Base-by-base conservation (phyloP, 2,888 invertebrate species). In the Meganola albula region DNA sequence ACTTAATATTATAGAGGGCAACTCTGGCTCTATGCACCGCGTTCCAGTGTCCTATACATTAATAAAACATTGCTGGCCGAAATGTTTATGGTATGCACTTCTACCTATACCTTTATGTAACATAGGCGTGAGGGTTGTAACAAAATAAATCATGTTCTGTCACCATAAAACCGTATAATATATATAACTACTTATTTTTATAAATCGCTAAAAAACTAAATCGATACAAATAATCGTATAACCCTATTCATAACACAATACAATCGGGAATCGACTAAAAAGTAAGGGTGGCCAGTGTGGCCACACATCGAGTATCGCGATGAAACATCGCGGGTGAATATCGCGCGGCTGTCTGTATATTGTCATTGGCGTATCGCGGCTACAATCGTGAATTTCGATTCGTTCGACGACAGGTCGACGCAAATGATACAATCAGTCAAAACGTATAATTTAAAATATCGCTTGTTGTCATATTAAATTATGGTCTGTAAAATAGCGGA, bases 241-340 rank as follows among this genome's bases (percentile, higher is more conserved):
- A 25, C 51, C 51, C 51, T 53, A 53, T 41, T 29, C 50, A 48
- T 83, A 79, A 79, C 69, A 79, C 82, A 84, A 83, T 84, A 78
- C 79, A 82, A 83, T 82, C 77, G 64, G 58, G 52, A 72, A 82
- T 80, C 80, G 74, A 69, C 67, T 66, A 76, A 79, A 66, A 69
- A 63, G 74, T 69, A 67, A 71, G 70, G 74, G 74, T 70, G 74
- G 61, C 43, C 48, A 23, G 30, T n/a, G n/a, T n/a, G n/a, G n/a
- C 70, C 77, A 79, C 79, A 80, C 76, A 74, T 73, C 56, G 60
- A 50, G 67, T 74, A 77, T 75, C 75, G 63, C 46, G 42, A 55
- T 47, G 49, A 44, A 53, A 60, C 56, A 69, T 72, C 44, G 16
- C 16, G 4, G 16, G 4, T 4, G 16, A 6, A 4, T 6, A 6